Percentiles rank a stretch among this genome's conserved stretches.
Evolutionary conservation across 2,888 invertebrate genomes (phyloP).

Genomic region (Amphipoea lucens): DNA sequence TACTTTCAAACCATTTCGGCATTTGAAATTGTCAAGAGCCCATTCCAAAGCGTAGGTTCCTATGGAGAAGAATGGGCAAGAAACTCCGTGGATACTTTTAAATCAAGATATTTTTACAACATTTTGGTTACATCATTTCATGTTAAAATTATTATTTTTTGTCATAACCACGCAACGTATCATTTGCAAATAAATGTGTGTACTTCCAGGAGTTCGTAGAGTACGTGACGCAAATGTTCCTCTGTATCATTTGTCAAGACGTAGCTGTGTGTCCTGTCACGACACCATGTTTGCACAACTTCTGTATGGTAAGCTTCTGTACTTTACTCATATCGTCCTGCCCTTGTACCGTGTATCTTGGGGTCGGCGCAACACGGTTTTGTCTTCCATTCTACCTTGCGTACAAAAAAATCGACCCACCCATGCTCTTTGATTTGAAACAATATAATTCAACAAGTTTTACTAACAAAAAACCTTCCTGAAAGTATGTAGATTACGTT

Average conservation of each 20-base stretch:
- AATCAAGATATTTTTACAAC: background rate
- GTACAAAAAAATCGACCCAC: too few relatives aligned
- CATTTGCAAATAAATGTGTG: background rate
- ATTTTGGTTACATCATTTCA: background rate
- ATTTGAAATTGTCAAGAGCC: background rate
- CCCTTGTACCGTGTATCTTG: background rate
- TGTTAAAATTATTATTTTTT: background rate
- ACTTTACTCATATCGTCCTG: background rate
- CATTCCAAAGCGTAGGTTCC: background rate
- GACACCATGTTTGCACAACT: conserved; percentile 93
- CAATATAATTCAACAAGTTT: too few relatives aligned
- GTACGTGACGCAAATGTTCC: conserved; percentile 92
- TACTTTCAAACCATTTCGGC: too few relatives aligned
- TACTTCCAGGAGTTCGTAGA: conserved; percentile 90
- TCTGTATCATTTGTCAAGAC: conserved; percentile 95
- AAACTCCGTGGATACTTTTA: background rate
- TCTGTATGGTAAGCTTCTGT: conserved; percentile 91
- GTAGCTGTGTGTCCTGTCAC: conserved; percentile 93
- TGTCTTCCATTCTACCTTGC: background rate
- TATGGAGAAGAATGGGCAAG: background rate
- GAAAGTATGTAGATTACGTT: too few relatives aligned
- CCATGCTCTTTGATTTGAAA: too few relatives aligned
- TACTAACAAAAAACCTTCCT: too few relatives aligned
- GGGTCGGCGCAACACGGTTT: background rate
- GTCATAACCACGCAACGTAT: background rate